Percentiles rank a stretch among this genome's conserved stretches.
Conservation (phyloP, 2,797 vertebrate species). For the Leptodactylus fallax region DNA sequence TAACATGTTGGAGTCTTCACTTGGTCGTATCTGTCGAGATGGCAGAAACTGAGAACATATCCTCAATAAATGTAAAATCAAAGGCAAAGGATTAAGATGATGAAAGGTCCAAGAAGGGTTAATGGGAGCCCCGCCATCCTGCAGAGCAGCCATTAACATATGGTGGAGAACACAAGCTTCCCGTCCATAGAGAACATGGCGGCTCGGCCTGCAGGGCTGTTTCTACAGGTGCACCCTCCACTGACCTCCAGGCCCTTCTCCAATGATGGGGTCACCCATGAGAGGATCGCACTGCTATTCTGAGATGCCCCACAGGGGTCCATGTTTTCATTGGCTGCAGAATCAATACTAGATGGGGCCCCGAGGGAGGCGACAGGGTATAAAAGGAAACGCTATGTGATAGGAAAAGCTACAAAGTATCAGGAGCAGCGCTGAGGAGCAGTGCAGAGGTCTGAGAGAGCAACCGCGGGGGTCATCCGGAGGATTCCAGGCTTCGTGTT, state of each 20-base stretch:
- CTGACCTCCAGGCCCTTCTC: slow-evolving; percentile 5
- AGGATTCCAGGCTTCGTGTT: neutral
- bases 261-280: neutral
- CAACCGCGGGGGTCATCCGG: neutral
- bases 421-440: neutral
- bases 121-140: slow-evolving; percentile 9
- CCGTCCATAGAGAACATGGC: neutral
- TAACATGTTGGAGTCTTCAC: neutral
- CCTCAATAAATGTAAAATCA: neutral
- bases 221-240: slow-evolving; percentile 51
- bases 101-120: slow-evolving; percentile 17
- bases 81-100: neutral
- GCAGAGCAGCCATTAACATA: slow-evolving; percentile 1
- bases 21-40: neutral
- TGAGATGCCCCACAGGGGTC: neutral
- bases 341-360: neutral
- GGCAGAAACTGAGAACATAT: neutral
- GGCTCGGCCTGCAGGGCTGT: slow-evolving; percentile 18
- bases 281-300: neutral
- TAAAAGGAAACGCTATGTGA: neutral
- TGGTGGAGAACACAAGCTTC: slow-evolving; percentile 6
- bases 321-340: slow-evolving; percentile 51
- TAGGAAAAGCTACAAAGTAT: neutral
- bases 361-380: neutral
- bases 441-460: neutral